Percentiles rank a stretch among this genome's conserved stretches.
Evolutionary conservation across 2,113 vertebrate genomes (phyloP).

Genomic region (Macroglossus sobrinus): DNA sequence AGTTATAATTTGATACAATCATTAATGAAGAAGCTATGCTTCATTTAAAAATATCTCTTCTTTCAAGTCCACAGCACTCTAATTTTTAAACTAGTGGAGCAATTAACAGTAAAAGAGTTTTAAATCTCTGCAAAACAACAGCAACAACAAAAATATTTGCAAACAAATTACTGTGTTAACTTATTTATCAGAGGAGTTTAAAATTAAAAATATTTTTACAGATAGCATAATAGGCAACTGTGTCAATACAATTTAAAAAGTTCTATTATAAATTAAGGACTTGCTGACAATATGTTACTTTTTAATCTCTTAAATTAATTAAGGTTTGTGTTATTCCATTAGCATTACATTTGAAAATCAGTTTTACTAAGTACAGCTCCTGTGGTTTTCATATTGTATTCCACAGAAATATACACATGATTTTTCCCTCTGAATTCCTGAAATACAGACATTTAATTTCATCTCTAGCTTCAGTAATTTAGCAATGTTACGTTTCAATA

Average conservation of each 20-base stretch:
- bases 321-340: constrained; percentile 27
- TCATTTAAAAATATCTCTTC: constrained; percentile 69
- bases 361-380: constrained; percentile 12
- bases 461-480: constrained; percentile 1
- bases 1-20: constrained; percentile 53
- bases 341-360: constrained; percentile 4
- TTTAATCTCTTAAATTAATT: constrained; percentile 3
- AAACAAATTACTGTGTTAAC: background rate
- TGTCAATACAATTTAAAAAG: background rate
- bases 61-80: constrained; percentile 28
- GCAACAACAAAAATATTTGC: background rate
- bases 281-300: background rate
- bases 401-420: background rate
- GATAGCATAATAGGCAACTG: background rate
- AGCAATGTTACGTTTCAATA: background rate
- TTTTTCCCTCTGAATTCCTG: background rate
- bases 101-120: constrained; percentile 57
- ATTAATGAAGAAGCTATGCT: constrained; percentile 55
- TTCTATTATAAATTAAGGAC: background rate
- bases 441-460: constrained; percentile 17
- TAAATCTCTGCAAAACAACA: background rate
- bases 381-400: background rate
- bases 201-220: constrained; percentile 51
- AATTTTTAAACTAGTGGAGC: constrained; percentile 65
- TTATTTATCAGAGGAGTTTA: constrained; percentile 19